These are phyloP conservation scores for Cinclus mexicanus DNA, from an alignment of 2,113 vertebrate genomes.

Conservation along the genomic window DNA sequence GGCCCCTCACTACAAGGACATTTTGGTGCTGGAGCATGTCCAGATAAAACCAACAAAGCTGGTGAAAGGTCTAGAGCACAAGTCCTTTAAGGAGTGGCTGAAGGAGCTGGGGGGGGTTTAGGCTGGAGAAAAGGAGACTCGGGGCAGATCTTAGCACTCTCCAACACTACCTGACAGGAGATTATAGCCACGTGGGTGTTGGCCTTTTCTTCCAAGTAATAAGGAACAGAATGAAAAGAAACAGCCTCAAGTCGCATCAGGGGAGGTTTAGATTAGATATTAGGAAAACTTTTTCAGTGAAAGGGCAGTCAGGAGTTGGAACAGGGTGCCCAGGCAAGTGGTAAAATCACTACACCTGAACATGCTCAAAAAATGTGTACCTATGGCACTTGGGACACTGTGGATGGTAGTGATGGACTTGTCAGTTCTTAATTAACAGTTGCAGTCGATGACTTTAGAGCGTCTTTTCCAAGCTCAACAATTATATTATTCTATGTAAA, in stretches of 20 bases:
- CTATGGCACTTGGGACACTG: neutral
- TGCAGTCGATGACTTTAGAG: neutral
- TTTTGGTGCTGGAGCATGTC: rapidly evolving
- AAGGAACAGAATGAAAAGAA: neutral
- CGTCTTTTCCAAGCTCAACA: neutral
- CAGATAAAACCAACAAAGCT: neutral
- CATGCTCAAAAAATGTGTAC: neutral
- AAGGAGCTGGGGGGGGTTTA: neutral
- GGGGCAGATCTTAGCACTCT: neutral
- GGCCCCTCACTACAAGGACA: neutral
- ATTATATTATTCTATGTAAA: neutral
- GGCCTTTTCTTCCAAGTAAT: neutral
- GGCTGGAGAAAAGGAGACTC: neutral
- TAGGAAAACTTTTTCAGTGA: neutral
- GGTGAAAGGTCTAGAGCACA: neutral
- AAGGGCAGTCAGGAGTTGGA: neutral
- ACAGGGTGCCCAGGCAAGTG: neutral
- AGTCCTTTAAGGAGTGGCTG: neutral
- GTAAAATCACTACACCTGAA: neutral
- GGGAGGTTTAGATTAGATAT: neutral
- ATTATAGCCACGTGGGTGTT: neutral
- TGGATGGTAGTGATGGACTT: neutral
- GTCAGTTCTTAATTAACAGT: neutral
- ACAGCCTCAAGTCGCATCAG: neutral
- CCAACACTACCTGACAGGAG: neutral